These are phyloP conservation scores for Jaculus jaculus DNA, from an alignment of 2,113 vertebrate species.

Conservation along the genomic window DNA sequence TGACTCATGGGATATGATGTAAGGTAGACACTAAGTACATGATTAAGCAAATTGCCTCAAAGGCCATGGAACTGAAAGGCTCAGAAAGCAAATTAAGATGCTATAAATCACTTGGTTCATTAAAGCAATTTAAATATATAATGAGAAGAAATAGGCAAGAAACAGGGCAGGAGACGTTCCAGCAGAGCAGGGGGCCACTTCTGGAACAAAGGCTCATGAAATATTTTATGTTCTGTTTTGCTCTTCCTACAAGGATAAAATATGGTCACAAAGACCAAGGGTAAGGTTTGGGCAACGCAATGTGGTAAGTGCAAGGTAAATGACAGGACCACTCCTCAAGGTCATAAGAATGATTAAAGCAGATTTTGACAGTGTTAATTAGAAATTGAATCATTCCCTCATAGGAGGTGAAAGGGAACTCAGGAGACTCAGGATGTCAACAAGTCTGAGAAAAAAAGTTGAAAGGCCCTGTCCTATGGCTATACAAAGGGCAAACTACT, in stretches of 20 bases:
- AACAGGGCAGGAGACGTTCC: not conserved
- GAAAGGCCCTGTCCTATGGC: no score
- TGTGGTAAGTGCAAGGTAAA: not conserved
- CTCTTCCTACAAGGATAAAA: not conserved
- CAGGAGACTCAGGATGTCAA: no score
- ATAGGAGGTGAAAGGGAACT: no score
- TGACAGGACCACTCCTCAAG: not conserved
- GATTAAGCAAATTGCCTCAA: constrained; percentile 56
- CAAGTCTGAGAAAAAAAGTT: no score
- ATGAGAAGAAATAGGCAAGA: constrained; percentile 34
- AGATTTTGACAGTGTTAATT: no score
- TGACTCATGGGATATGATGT: not conserved
- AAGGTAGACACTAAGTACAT: constrained; percentile 16
- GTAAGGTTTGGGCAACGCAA: not conserved
- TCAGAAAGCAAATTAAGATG: constrained; percentile 51
- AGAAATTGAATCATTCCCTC: no score
- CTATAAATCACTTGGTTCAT: constrained; percentile 39
- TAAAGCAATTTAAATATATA: constrained; percentile 49
- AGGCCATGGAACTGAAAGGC: constrained; percentile 38
- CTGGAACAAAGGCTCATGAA: not conserved
- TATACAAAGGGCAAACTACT: no score
- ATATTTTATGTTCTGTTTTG: not conserved
- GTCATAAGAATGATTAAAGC: no score
- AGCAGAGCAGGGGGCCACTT: not conserved
- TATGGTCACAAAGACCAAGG: not conserved